A percentile compares a stretch with the other conserved stretches of the same genome.
Conservation (phyloP, 2,888 invertebrate species). For the Alcis repandata region DNA sequence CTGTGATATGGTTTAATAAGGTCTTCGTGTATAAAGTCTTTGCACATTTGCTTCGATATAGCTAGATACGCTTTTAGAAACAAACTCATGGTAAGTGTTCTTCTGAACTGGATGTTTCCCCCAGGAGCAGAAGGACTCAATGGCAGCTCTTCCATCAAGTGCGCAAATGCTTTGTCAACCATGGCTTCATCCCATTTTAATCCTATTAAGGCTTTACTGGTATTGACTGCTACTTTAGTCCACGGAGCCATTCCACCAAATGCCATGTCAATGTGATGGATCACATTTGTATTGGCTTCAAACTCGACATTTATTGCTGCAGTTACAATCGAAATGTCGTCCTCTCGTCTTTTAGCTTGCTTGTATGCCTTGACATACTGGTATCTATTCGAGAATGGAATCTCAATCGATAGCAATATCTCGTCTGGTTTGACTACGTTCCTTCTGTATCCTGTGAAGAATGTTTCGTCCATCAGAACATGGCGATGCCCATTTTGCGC, state of each 20-base stretch:
- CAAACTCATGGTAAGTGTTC: conserved; percentile 91
- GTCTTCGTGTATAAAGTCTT: conserved; percentile 73
- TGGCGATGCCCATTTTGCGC: conserved; percentile 83
- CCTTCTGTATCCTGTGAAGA: conserved; percentile 93
- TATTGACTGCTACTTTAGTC: conserved; percentile 92
- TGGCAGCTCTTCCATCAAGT: conserved; percentile 92
- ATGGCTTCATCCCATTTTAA: conserved; percentile 89
- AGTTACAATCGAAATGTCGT: conserved; percentile 96
- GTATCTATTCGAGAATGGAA: conserved; percentile 89
- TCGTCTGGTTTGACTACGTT: conserved; percentile 91
- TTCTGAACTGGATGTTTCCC: conserved; percentile 92
- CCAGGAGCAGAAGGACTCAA: conserved; percentile 93
- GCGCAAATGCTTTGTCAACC: conserved; percentile 88
- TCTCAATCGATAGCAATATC: conserved; percentile 90
- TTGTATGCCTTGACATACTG: conserved; percentile 93
- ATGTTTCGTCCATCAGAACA: conserved; percentile 90
- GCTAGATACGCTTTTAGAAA: conserved; percentile 91
- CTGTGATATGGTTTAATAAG: conserved; percentile 76
- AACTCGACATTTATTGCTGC: conserved; percentile 91
- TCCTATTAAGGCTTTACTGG: conserved; percentile 87
- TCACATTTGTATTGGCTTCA: conserved; percentile 78
- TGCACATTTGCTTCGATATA: conserved; percentile 85
- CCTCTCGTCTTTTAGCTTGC: conserved; percentile 94
- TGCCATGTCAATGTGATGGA: conserved; percentile 89
- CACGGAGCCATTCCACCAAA: conserved; percentile 98